Conservation (phyloP, 2,888 invertebrate species). For the Cyrtodaria siliqua region DNA sequence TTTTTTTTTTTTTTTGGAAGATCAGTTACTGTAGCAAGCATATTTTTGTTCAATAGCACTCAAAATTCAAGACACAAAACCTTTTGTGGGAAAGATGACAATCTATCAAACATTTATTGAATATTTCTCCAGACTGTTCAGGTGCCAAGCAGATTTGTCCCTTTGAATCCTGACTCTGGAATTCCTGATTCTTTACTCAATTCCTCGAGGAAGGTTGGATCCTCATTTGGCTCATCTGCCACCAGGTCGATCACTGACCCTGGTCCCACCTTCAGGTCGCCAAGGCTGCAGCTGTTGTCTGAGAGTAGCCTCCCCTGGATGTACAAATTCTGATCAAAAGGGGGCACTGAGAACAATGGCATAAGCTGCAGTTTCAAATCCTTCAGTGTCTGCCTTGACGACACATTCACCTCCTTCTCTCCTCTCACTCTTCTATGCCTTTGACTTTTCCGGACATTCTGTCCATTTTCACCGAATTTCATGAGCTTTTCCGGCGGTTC, state of each 20-base stretch:
- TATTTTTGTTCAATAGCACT: no score
- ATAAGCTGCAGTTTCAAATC: conserved; percentile 87
- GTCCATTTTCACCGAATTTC: conserved; percentile 45
- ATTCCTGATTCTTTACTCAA: conserved; percentile 71
- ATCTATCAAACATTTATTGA: no score
- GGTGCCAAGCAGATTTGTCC: conserved; percentile 76
- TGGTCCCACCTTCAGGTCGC: conserved; percentile 61
- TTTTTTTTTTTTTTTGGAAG: no score
- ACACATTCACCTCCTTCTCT: conserved; percentile 86
- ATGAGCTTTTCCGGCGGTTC: conserved; percentile 70
- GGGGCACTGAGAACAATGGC: conserved; percentile 85
- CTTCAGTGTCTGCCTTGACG: conserved; percentile 85
- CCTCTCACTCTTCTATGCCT: conserved; percentile 85
- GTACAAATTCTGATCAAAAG: conserved; percentile 86
- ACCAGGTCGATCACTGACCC: conserved; percentile 68
- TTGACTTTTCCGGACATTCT: conserved; percentile 82
- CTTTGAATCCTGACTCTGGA: conserved; percentile 85
- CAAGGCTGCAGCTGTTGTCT: conserved; percentile 73
- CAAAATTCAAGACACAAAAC: no score
- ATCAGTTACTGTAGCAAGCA: no score
- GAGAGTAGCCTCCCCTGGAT: conserved; percentile 80
- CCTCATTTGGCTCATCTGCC: conserved; percentile 84
- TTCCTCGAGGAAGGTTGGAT: conserved; percentile 82
- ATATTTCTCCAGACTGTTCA: no score
- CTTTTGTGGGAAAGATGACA: no score